Evolutionary conservation across 2,888 invertebrate species (phyloP), one percentile per base, ranked within the genome.

Genomic region (Sinelater perroti): DNA sequence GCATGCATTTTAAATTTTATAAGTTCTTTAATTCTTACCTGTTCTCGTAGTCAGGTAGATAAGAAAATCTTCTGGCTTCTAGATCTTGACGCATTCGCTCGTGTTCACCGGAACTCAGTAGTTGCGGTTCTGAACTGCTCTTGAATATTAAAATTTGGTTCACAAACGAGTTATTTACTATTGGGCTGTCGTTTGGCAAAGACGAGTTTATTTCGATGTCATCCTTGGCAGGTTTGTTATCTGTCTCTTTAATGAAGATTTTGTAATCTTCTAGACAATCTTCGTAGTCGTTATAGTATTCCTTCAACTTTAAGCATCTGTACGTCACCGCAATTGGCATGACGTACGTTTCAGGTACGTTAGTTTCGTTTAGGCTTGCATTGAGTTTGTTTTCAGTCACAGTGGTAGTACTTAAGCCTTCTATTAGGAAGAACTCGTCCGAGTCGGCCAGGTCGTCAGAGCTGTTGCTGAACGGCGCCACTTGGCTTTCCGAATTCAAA

Each of bases 241-340:
- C 30, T 10, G 31, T 42, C 33, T 31, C 33, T 36, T 63, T 56
- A 8, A 60, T 44, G 52, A 64, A 59, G 20, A 78, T 71, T 62
- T 80, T 80, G 56, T 72, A 76, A 63, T 83, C 82, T 70, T 84
- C 83, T 40, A 85, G 74, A 64, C 85, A 85, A 64, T 85, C 84
- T 45, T 82, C 84, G 72, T 85, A 84, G 63, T 84, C 87, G 72
- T 86, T 86, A 73, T 85, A 86, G 65, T 85, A 86, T 72, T 86
- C 86, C 20, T 83, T 20, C 30, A 58, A 36, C 40, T 44, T 79
- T 63, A 79, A 67, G 52, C 73, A 73, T 59, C 70, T 72, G 31
- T 51, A 49, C 4, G 44, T 51, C 10, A 68, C 67, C 11, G 65
- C 38, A 38, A 36, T 46, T 11, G 57, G 52, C 10, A 60, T 50